These are phyloP conservation scores for Dolichomitus sp. DNA, from an alignment of 2,888 invertebrate genomes.

Conservation along the genomic window DNA sequence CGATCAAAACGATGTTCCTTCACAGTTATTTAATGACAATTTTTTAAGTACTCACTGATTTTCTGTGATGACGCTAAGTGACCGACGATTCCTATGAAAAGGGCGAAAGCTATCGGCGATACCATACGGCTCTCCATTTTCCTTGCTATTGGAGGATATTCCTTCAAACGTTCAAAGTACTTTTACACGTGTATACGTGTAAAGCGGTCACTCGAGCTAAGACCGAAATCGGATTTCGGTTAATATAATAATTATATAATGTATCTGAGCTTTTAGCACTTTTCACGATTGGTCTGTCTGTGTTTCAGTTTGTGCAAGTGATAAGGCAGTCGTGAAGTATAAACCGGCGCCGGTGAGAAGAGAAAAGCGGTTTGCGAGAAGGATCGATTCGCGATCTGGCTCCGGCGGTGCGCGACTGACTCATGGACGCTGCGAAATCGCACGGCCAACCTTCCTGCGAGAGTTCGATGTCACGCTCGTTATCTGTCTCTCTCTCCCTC, in stretches of 20 bases:
- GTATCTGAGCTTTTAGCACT: background rate
- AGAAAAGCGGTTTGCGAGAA: constrained; percentile 18
- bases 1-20: background rate
- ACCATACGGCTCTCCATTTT: constrained; percentile 49
- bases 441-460: constrained; percentile 56
- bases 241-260: background rate
- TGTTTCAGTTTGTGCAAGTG: background rate
- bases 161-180: too few relatives aligned
- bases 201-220: background rate
- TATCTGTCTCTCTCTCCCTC: constrained; percentile 21
- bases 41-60: constrained; percentile 37
- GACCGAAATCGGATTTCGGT: background rate
- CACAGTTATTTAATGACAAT: background rate
- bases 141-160: background rate
- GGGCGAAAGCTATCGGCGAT: background rate
- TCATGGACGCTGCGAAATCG: constrained; percentile 66
- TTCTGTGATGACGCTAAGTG: constrained; percentile 13
- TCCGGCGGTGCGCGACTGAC: constrained; percentile 73
- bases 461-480: constrained; percentile 36
- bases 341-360: background rate
- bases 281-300: background rate
- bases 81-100: constrained; percentile 19
- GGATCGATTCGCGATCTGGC: constrained; percentile 69
- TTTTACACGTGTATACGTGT: background rate
- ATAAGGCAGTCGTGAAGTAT: background rate